Base-by-base conservation (phyloP, 2,888 invertebrate genomes). In the Pyrrhosoma nymphula region DNA sequence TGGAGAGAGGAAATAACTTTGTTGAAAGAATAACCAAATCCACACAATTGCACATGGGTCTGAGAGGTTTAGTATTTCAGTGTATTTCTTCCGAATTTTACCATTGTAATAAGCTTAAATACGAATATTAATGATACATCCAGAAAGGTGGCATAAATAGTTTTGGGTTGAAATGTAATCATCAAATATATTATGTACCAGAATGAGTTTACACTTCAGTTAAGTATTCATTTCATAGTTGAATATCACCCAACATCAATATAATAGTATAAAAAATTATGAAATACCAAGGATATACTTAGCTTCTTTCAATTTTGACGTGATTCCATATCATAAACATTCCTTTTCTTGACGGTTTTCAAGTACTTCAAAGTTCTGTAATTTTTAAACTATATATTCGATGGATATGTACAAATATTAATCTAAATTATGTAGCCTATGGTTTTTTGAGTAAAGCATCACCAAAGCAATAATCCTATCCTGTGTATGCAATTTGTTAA, bases 401-500 rank as follows among this genome's bases (percentile, higher is more conserved):
- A 14, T 60, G 60, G 56, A 0, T 60, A 55, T 35, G 30, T 0
- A 35, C 12, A 35, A 18, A 30, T 0, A 35, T 91, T 56, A 16
- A 39, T 6, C 56, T 2, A 12, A 60, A 20, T 60, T 10, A 91
- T 60, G 6, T 60, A 23, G 18, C 30, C n/a, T 20, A 26, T 60
- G 4, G 18, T 20, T 60, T 10, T 60, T 91, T 91, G 2, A 20
- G 18, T 69, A 75, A 55, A 75, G n/a, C 93, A 39, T 47, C 63
- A 93, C 75, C 55, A 93, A 93, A 93, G 93, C 93, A 93, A 93
- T 93, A 93, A 93, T 93, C 93, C 75, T 35, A 35, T 69, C 93
- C 69, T 69, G 26, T 93, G n/a, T 93, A 93, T 55, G 39, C 93
- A 14, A 93, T 93, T 93, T 93, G 93, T 69, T 93, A 39, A 55